Percentiles rank a stretch among this genome's conserved stretches.
These are phyloP conservation scores for Aix galericulata DNA, from an alignment of 2,113 vertebrate species.

Conservation along the genomic window DNA sequence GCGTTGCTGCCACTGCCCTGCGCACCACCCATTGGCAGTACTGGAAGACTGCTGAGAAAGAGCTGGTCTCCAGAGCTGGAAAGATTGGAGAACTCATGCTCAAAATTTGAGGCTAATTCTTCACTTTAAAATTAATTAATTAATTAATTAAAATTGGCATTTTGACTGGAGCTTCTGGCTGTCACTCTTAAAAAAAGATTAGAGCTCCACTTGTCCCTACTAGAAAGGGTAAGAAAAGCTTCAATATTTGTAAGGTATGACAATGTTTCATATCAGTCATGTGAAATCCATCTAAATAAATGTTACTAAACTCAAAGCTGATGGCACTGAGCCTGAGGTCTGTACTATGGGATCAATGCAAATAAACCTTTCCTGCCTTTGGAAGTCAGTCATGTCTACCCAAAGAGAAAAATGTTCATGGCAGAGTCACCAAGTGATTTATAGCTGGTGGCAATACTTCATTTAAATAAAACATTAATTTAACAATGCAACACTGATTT, in stretches of 20 bases:
- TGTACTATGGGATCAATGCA: background rate
- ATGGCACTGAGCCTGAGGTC: background rate
- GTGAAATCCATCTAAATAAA: background rate
- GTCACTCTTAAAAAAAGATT: background rate
- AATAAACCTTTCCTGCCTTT: background rate
- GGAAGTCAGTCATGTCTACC: background rate
- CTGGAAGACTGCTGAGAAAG: background rate
- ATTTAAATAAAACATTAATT: constrained; percentile 25
- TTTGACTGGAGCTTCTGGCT: background rate
- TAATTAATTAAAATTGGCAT: background rate
- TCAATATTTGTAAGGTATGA: background rate
- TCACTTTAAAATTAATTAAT: background rate
- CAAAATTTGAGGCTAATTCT: background rate
- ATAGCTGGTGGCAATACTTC: background rate
- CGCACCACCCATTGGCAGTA: background rate
- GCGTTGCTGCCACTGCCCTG: background rate
- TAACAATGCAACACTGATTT: background rate
- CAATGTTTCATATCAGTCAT: background rate
- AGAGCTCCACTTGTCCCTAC: background rate
- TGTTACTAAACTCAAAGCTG: constrained; percentile 23
- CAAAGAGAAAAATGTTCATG: constrained; percentile 10
- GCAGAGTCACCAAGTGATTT: background rate
- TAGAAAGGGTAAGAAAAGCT: background rate
- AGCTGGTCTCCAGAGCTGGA: background rate
- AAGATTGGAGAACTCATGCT: background rate